phyloP scores from a whole-genome alignment of 2,888 invertebrate genomes.

The Trichogramma evanescens region DNA sequence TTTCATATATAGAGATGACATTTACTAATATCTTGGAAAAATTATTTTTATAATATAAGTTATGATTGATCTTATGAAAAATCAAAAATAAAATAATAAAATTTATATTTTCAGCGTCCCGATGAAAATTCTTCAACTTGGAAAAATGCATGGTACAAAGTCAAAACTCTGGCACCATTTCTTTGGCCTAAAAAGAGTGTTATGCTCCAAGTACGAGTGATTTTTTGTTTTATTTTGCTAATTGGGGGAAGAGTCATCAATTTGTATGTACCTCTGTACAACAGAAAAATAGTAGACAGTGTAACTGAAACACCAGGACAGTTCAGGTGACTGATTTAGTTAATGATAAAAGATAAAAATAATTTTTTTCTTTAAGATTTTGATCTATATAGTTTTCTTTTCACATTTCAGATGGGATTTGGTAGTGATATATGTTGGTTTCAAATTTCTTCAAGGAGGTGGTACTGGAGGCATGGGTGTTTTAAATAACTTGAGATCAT shows the following conservation, averaged over 20 bases:
- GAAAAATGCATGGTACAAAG: slow-evolving; percentile 70
- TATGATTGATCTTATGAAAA: slow-evolving; percentile 1
- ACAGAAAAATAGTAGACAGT: slow-evolving; percentile 68
- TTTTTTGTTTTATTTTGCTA: slow-evolving; percentile 73
- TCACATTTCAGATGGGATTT: slow-evolving; percentile 71
- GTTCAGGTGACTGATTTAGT: slow-evolving; percentile 33
- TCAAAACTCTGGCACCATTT: slow-evolving; percentile 77
- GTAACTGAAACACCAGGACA: slow-evolving; percentile 27
- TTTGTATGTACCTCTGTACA: slow-evolving; percentile 87
- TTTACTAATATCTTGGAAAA: neutral
- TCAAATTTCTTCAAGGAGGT: slow-evolving; percentile 93
- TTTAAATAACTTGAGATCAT: slow-evolving; percentile 82
- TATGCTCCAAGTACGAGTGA: slow-evolving; percentile 71
- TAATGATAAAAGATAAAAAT: neutral
- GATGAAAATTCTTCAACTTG: slow-evolving; percentile 68
- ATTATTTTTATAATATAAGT: neutral
- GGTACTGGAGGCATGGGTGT: slow-evolving; percentile 89
- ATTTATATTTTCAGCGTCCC: slow-evolving; percentile 35
- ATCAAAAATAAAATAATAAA: slow-evolving; percentile 10
- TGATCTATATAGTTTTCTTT: slow-evolving; percentile 58
- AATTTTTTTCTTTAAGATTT: neutral
- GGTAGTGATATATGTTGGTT: slow-evolving; percentile 74
- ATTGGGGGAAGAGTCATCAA: slow-evolving; percentile 78
- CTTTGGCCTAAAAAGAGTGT: slow-evolving; percentile 85
- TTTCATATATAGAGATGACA: neutral